Evolutionary conservation across 2,113 vertebrate species (phyloP).

Genomic region (Labrus mixtus): DNA sequence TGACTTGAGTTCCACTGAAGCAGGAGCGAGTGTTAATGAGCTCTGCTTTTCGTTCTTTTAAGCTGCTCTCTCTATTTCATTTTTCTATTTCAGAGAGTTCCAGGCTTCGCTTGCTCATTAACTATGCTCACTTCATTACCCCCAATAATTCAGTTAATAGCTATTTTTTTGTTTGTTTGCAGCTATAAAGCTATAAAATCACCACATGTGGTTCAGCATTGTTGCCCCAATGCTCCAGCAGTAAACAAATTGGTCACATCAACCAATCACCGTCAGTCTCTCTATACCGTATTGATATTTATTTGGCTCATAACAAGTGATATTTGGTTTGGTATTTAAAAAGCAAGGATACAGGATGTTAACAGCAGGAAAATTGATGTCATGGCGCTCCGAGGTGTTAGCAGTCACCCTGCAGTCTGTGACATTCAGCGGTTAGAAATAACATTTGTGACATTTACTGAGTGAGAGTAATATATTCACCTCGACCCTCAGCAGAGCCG

Average conservation of each 20-base stretch:
- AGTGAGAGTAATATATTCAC: conserved; percentile 74
- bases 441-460: conserved; percentile 77
- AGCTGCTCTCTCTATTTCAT: too few relatives aligned
- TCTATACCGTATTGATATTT: conserved; percentile 34
- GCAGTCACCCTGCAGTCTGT: conserved; percentile 62
- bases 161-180: too few relatives aligned
- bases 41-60: too few relatives aligned
- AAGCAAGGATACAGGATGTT: conserved; percentile 28
- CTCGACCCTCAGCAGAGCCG: conserved; percentile 60
- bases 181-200: too few relatives aligned
- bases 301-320: conserved; percentile 22
- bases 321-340: conserved; percentile 48
- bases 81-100: too few relatives aligned
- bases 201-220: not conserved
- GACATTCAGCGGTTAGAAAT: conserved; percentile 75
- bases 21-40: too few relatives aligned
- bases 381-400: conserved; percentile 43
- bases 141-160: too few relatives aligned
- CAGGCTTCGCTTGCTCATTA: too few relatives aligned
- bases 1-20: conserved; percentile 5
- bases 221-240: not conserved
- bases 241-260: not conserved
- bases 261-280: not conserved
- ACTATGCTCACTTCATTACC: too few relatives aligned
- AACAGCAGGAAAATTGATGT: conserved; percentile 61